These are phyloP conservation scores for Eira barbara DNA, from an alignment of 2,113 vertebrate species.

Conservation along the genomic window DNA sequence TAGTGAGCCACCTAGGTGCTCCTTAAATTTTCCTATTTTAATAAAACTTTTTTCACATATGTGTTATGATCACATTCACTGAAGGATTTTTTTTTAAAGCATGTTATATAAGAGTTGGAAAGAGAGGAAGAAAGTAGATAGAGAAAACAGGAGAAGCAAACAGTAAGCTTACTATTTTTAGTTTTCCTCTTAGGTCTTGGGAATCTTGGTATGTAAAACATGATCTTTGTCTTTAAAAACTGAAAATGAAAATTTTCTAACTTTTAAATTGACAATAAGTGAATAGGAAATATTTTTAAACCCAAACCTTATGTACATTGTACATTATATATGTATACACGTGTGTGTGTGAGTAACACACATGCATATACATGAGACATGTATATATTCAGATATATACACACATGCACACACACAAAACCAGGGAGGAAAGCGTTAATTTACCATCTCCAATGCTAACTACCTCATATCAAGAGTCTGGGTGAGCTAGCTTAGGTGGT, in stretches of 20 bases:
- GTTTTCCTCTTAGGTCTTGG: not conserved
- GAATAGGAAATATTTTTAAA: not conserved
- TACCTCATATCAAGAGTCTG: not conserved
- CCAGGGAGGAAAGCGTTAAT: not conserved
- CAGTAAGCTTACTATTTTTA: not conserved
- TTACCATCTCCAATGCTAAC: not conserved
- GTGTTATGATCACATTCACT: not conserved
- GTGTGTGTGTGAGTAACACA: not conserved
- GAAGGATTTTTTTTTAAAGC: not conserved
- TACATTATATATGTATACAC: not conserved
- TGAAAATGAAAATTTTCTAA: not conserved
- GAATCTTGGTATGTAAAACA: not conserved
- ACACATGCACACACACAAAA: not conserved
- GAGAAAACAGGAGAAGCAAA: not conserved
- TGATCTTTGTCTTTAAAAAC: not conserved
- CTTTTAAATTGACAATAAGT: not conserved
- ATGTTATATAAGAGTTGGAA: not conserved
- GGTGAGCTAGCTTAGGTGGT: not conserved
- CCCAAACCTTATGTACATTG: not conserved
- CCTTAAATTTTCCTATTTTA: not conserved
- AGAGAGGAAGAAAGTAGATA: not conserved
- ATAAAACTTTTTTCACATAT: not conserved
- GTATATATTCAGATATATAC: not conserved
- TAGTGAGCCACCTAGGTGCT: not conserved
- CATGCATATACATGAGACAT: not conserved